These are phyloP conservation scores for Macquaria australasica DNA, from an alignment of 2,113 vertebrate genomes.

Conservation along the genomic window DNA sequence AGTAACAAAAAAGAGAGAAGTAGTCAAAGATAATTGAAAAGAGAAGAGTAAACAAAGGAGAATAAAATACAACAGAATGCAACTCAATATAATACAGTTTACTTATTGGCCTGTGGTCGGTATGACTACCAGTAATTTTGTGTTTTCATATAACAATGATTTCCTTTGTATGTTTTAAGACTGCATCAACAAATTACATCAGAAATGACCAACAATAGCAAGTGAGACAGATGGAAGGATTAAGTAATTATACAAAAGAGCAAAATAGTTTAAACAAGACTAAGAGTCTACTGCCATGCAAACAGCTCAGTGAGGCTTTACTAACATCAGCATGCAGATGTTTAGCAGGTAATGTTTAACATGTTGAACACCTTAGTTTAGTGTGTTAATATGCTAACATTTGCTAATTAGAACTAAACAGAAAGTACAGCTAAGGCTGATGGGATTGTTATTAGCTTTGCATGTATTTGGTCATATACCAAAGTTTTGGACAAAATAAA, in stretches of 20 bases:
- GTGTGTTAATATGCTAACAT: neutral
- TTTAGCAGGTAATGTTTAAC: neutral
- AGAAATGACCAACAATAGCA: neutral
- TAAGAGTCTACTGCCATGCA: too few species aligned
- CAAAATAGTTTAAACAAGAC: too few species aligned
- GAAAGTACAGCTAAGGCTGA: neutral
- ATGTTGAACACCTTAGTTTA: neutral
- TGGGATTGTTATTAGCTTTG: neutral
- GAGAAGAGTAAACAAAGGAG: neutral
- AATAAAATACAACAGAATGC: neutral
- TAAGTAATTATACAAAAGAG: too few species aligned
- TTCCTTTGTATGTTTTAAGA: neutral
- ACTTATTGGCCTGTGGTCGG: neutral
- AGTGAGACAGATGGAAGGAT: neutral
- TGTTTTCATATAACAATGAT: neutral
- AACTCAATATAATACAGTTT: neutral
- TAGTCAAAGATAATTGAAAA: slow-evolving; percentile 1
- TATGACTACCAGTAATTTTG: neutral
- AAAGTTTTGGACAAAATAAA: neutral
- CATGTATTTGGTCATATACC: neutral
- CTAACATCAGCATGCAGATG: neutral
- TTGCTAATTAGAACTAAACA: neutral
- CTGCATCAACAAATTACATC: neutral
- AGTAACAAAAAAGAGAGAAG: neutral
- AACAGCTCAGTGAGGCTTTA: neutral